Conservation (phyloP, 2,113 vertebrate species). For the Hippolais icterina region DNA sequence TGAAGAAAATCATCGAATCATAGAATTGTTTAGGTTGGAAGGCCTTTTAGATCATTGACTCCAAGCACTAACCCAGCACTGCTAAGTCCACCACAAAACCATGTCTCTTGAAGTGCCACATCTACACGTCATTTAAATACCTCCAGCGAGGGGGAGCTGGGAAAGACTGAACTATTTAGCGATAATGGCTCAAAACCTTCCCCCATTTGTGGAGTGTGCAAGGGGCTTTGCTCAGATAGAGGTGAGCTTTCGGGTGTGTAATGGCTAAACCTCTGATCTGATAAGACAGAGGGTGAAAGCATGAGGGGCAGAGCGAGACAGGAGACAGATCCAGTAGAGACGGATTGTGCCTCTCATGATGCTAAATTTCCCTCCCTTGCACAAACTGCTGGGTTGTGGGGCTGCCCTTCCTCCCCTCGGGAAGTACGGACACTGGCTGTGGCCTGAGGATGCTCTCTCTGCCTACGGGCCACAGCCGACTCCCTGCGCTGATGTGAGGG, state of each 20-base stretch:
- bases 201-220: background rate
- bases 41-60: background rate
- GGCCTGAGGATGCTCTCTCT: background rate
- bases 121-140: background rate
- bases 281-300: background rate
- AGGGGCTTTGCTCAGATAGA: background rate
- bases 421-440: background rate
- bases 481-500: background rate
- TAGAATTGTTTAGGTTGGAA: background rate
- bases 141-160: background rate
- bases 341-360: accelerated
- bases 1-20: background rate
- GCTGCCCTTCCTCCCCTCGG: no score
- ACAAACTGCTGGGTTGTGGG: background rate
- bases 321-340: background rate
- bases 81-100: background rate
- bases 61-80: background rate
- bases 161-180: background rate
- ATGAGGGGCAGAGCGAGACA: background rate
- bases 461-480: background rate
- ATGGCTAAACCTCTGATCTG: background rate
- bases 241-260: background rate
- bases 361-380: background rate
- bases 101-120: background rate
- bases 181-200: background rate